Base-by-base conservation (phyloP, 2,113 vertebrate species). In the Scartelaos histophorus region DNA sequence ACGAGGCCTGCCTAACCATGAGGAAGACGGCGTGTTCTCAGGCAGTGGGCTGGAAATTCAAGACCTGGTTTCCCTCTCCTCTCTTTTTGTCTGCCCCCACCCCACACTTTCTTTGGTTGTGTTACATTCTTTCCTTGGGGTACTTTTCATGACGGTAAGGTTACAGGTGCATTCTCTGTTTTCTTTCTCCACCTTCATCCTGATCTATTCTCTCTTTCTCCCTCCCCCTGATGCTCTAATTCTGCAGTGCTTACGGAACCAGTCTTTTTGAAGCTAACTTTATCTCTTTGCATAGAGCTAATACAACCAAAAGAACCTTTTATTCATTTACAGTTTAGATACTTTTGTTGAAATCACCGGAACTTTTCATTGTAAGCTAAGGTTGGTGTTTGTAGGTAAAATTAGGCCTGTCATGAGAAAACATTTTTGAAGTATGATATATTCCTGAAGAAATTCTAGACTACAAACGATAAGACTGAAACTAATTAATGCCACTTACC, bases 91-190 rank as follows among this genome's bases (percentile, higher is more conserved):
- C 68, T 49, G 65, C 78, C 75, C 71, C 78, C 82, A 81, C 81
- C 85, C 85, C 85, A 69, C 87, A 78, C 84, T 91, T 89, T 82
- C 87, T 67, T 86, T 86, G 87, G 68, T 91, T 88, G 89, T 83
- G 85, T 90, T 89, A 75, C 83, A 34, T 92, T 90, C 87, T 91
- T 93, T 91, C 94, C 90, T 85, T 80, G 86, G 79, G 81, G 75
- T 93, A 85, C 88, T 89, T 93, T 94, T 92, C 91, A 83, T 82
- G 51, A 92, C 83, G 94, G 93, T 95, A 95, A 95, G 95, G 90
- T 92, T 92, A 90, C 88, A 90, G 87, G 87, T 89, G 78, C 85
- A 88, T 88, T 92, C 92, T 92, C 85, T 58, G 73, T 81, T 90
- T 86, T 58, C 82, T 10, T 66, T 83, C 75, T 85, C 73, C 82